phyloP scores from a whole-genome alignment of 2,797 vertebrate species.

The Leptodactylus fallax region DNA sequence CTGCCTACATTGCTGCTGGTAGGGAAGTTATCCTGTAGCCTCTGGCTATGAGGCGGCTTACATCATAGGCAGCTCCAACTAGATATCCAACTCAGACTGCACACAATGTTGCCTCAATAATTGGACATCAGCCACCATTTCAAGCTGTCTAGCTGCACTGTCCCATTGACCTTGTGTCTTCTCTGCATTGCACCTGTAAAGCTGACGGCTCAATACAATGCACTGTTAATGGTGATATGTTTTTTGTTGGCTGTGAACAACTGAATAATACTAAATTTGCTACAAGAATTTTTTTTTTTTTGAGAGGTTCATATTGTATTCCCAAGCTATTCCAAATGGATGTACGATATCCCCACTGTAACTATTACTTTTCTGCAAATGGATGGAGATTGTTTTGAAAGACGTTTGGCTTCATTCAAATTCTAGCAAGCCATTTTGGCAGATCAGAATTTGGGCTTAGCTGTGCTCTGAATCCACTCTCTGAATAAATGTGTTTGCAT shows the following conservation, averaged over 20 bases:
- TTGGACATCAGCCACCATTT: not conserved
- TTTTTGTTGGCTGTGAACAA: not conserved
- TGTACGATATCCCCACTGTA: not conserved
- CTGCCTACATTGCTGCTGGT: not conserved
- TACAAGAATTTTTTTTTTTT: not conserved
- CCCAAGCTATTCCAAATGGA: not conserved
- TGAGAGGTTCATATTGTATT: no score
- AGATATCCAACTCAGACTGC: not conserved
- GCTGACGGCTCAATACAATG: not conserved
- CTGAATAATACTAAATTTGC: not conserved
- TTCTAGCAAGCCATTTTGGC: no score
- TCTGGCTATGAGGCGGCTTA: not conserved
- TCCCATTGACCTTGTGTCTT: constrained; percentile 3
- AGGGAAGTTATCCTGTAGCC: not conserved
- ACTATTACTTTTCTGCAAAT: not conserved
- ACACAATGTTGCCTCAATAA: not conserved
- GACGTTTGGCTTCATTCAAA: no score
- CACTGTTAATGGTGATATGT: not conserved
- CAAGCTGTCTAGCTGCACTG: not conserved
- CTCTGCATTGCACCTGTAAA: constrained; percentile 17
- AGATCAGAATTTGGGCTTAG: not conserved
- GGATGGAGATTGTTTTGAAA: not conserved
- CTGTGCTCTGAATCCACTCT: not conserved
- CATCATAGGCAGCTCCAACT: not conserved
- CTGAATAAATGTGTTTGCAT: no score